A percentile compares a stretch with the other conserved stretches of the same genome.
Conservation (phyloP, 53 echinoderm and acorn worm species). For the Echinarachnius parma region DNA sequence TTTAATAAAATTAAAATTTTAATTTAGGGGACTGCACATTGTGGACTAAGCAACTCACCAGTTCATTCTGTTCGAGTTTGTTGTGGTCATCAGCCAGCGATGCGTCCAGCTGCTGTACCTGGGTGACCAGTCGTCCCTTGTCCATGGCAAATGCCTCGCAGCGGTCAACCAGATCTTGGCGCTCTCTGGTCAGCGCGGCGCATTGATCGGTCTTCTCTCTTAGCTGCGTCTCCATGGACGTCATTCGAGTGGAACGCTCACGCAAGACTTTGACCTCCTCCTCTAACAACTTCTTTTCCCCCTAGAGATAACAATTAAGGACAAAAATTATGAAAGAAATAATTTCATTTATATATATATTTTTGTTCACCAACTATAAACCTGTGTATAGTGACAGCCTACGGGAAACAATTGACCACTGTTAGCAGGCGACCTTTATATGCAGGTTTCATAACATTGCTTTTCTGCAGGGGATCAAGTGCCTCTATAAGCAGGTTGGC, state of each 20-base stretch:
- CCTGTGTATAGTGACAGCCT: too few species aligned
- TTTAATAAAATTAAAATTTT: too few species aligned
- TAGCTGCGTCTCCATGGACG: slow-evolving; percentile 69
- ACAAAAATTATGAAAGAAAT: too few species aligned
- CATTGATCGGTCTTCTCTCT: slow-evolving; percentile 58
- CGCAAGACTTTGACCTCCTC: slow-evolving; percentile 57
- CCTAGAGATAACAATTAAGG: too few species aligned
- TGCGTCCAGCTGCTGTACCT: slow-evolving; percentile 57
- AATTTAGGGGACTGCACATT: background rate
- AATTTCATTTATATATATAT: too few species aligned
- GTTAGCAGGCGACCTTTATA: too few species aligned
- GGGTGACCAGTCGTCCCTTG: slow-evolving; percentile 46
- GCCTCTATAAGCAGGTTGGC: too few species aligned
- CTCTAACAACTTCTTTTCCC: slow-evolving; percentile 58
- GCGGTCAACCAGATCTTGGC: slow-evolving; percentile 59
- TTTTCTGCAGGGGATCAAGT: too few species aligned
- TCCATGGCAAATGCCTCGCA: slow-evolving; percentile 58
- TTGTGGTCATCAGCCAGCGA: slow-evolving; percentile 63
- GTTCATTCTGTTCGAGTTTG: slow-evolving; percentile 63
- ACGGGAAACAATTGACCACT: too few species aligned
- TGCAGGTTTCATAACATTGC: too few species aligned
- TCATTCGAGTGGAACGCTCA: slow-evolving; percentile 60
- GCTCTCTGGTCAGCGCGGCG: slow-evolving; percentile 49
- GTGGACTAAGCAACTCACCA: slow-evolving; percentile 49
- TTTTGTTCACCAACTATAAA: too few species aligned